phyloP scores from a whole-genome alignment of 2,113 vertebrate species.

The Tragelaphus buxtoni region DNA sequence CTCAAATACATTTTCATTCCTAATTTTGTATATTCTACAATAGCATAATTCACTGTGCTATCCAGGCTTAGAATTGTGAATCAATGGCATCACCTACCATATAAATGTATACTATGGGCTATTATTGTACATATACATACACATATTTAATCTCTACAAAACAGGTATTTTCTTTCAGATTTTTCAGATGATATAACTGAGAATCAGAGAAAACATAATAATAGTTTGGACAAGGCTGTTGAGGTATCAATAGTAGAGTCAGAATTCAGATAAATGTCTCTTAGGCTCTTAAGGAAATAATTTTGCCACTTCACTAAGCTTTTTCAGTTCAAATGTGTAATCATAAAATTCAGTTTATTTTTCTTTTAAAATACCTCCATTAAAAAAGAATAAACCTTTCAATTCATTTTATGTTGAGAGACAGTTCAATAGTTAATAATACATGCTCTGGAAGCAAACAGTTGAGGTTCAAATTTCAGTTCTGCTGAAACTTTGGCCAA shows the following conservation, averaged over 20 bases:
- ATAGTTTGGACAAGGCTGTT: not conserved
- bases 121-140: not conserved
- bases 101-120: not conserved
- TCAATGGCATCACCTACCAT: not conserved
- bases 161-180: not conserved
- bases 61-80: not conserved
- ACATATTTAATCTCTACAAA: not conserved
- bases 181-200: not conserved
- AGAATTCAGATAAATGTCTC: not conserved
- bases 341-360: not conserved
- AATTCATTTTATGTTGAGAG: not conserved
- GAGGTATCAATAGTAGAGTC: not conserved
- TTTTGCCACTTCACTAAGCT: not conserved
- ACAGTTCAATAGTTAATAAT: not conserved
- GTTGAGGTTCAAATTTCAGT: not conserved
- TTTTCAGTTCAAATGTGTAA: not conserved
- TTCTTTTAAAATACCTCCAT: not conserved
- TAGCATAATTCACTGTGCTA: not conserved
- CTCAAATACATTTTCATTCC: not conserved
- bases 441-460: not conserved
- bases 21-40: not conserved
- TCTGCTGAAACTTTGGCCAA: not conserved
- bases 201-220: not conserved
- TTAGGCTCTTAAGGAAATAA: not conserved
- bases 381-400: not conserved